A percentile compares a stretch with the other conserved stretches of the same genome.
Conservation (phyloP, 30 jellyfish, hydroid and myxozoan genomes). For the Pelagia noctiluca region DNA sequence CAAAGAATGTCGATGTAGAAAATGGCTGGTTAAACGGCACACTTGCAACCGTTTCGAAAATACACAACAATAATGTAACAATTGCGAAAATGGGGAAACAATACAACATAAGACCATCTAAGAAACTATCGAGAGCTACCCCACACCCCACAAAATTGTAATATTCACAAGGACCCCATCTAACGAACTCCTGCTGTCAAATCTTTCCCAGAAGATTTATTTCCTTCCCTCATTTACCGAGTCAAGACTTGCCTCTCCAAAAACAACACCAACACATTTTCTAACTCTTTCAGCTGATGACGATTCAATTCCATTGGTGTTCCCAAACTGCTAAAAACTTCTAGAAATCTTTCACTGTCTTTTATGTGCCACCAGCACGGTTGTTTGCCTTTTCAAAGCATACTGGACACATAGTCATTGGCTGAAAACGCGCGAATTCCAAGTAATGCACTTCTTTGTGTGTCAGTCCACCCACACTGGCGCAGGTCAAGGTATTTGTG, state of each 20-base stretch:
- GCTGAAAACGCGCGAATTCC: conserved; percentile 22
- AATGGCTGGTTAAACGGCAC: too few species aligned
- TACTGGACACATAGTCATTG: conserved; percentile 62
- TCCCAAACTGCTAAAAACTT: conserved; percentile 49
- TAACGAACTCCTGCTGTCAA: conserved; percentile 37
- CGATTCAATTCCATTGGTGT: conserved; percentile 31
- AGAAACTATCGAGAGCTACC: too few species aligned
- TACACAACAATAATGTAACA: too few species aligned
- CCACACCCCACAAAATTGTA: too few species aligned
- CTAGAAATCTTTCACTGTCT: conserved; percentile 43
- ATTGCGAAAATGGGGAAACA: too few species aligned
- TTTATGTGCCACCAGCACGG: conserved; percentile 60
- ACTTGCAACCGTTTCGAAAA: too few species aligned
- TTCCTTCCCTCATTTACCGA: conserved; percentile 51
- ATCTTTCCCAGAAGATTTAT: conserved; percentile 48
- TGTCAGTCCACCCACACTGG: conserved; percentile 15
- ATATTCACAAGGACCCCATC: too few species aligned
- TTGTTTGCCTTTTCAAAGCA: conserved; percentile 70
- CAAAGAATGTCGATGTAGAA: too few species aligned
- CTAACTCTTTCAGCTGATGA: conserved; percentile 38
- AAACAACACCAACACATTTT: conserved; percentile 15
- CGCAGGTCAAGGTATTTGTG: conserved; percentile 2
- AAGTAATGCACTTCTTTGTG: conserved; percentile 5
- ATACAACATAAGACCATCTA: too few species aligned
- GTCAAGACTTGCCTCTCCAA: conserved; percentile 15